Conservation (phyloP, 2,797 vertebrate species). For the Fringilla coelebs region DNA sequence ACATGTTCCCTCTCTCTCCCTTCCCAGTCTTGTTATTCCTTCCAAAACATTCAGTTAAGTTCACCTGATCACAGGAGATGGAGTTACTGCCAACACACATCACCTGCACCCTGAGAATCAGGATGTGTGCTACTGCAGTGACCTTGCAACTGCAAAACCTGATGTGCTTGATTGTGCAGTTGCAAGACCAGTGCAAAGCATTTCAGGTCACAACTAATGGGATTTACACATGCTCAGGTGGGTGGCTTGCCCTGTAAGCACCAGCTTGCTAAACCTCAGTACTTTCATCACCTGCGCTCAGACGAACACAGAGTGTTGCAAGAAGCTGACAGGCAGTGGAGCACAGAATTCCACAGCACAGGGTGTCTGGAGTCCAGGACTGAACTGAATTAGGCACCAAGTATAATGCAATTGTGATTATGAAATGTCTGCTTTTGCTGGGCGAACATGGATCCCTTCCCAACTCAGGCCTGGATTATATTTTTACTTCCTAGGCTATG, state of each 20-base stretch:
- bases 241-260: not conserved
- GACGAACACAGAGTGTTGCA: not conserved
- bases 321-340: not conserved
- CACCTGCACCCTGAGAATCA: not conserved
- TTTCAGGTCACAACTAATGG: not conserved
- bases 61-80: not conserved
- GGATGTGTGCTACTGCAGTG: not conserved
- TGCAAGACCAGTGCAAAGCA: not conserved
- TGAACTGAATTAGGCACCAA: not conserved
- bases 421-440: conserved; percentile 16
- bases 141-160: not conserved
- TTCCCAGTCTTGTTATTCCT: not conserved
- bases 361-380: not conserved
- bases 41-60: not conserved
- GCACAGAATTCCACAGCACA: not conserved
- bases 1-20: not conserved
- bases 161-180: not conserved
- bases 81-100: not conserved
- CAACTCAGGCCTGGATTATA: not conserved
- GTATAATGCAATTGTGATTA: not conserved
- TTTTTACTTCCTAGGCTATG: conserved; percentile 23
- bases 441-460: not conserved
- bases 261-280: not conserved
- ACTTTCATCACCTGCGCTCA: not conserved
- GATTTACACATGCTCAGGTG: not conserved